Conservation (phyloP, 2,113 vertebrate species). For the Tetrax tetrax region DNA sequence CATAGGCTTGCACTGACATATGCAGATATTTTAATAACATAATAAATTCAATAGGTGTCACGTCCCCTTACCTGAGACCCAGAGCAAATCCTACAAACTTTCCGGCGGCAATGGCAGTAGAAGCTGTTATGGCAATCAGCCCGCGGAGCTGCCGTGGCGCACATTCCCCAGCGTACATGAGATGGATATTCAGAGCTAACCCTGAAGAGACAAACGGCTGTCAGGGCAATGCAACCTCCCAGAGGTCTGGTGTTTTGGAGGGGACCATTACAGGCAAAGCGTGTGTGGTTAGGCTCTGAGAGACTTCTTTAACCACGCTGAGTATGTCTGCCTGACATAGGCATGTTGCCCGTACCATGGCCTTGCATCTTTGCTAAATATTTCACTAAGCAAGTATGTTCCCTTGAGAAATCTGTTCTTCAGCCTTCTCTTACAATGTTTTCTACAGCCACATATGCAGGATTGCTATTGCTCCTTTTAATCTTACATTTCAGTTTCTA, state of each 20-base stretch:
- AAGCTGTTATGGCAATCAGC: conserved; percentile 71
- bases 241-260: not conserved
- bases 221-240: not conserved
- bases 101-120: conserved; percentile 71
- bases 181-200: conserved; percentile 66
- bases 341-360: rapidly evolving
- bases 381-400: not conserved
- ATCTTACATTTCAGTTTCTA: not conserved
- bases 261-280: not conserved
- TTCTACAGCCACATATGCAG: not conserved
- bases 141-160: conserved; percentile 75
- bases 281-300: not conserved
- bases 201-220: conserved; percentile 56
- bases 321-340: not conserved
- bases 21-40: not conserved
- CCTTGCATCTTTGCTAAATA: not conserved
- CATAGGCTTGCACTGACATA: not conserved
- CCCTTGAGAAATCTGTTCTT: not conserved
- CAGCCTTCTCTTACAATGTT: not conserved
- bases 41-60: not conserved
- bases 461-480: not conserved
- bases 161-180: conserved; percentile 79
- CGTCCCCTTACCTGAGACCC: conserved; percentile 79
- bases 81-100: conserved; percentile 81
- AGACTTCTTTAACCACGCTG: rapidly evolving